Evolutionary conservation across 2,888 invertebrate species (phyloP).

Genomic region (Caenorhabditis virilis): DNA sequence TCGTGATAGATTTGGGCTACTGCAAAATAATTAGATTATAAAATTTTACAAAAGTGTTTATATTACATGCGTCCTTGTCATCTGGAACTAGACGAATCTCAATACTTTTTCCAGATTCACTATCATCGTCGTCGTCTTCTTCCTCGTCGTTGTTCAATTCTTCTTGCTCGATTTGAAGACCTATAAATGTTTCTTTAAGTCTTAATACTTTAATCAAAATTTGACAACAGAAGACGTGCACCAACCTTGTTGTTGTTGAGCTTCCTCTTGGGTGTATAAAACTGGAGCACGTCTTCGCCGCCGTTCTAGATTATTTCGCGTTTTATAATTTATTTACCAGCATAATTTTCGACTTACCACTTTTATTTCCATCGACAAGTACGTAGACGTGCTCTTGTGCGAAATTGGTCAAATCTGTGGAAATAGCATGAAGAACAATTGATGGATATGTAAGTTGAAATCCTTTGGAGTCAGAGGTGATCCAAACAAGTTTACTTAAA

Average conservation of each 20-base stretch:
- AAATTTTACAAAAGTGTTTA: not conserved
- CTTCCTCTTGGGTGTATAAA: constrained; percentile 45
- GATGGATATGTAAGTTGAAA: constrained; percentile 79
- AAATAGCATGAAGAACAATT: constrained; percentile 80
- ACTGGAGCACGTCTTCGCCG: constrained; percentile 42
- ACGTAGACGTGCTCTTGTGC: constrained; percentile 79
- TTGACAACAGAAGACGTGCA: constrained; percentile 17
- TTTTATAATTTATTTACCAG: not conserved
- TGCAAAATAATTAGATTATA: constrained; percentile 49
- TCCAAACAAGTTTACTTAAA: constrained; percentile 45
- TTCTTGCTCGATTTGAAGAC: constrained; percentile 38
- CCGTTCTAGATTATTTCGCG: constrained; percentile 26
- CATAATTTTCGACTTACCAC: constrained; percentile 35
- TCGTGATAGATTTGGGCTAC: constrained; percentile 79
- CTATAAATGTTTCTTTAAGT: constrained; percentile 33
- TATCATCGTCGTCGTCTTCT: constrained; percentile 44
- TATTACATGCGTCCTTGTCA: constrained; percentile 46
- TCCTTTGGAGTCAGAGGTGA: constrained; percentile 69
- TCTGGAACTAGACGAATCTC: constrained; percentile 57
- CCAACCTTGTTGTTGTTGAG: constrained; percentile 35
- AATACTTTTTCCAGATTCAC: constrained; percentile 38
- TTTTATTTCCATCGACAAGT: constrained; percentile 75
- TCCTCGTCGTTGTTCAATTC: constrained; percentile 42
- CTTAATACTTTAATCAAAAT: not conserved
- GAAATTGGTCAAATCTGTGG: constrained; percentile 76